Conservation (phyloP, 2,797 vertebrate species). For the Peromyscus attwateri region DNA sequence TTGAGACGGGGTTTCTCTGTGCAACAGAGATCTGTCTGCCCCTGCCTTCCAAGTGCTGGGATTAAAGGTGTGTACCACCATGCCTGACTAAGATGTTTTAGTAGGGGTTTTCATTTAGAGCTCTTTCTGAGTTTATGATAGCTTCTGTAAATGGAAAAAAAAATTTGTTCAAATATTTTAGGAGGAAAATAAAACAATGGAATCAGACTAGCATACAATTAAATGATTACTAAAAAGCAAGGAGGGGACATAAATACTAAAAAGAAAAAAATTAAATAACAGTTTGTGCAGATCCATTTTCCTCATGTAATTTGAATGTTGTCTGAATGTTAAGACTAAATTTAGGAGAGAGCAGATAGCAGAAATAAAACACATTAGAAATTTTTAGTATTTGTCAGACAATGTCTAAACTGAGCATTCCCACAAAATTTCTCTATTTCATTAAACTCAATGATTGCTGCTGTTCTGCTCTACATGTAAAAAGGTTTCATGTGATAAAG, state of each 20-base stretch:
- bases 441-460: background rate
- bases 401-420: background rate
- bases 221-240: background rate
- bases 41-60: background rate
- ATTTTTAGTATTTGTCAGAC: slow-evolving; percentile 18
- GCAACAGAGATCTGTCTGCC: background rate
- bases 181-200: background rate
- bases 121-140: background rate
- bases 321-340: background rate
- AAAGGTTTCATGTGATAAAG: background rate
- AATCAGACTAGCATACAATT: background rate
- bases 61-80: background rate
- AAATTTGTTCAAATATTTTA: background rate
- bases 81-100: background rate
- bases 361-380: background rate
- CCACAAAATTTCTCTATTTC: background rate
- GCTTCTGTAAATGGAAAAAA: background rate
- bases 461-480: background rate
- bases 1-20: background rate
- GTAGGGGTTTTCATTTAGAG: background rate
- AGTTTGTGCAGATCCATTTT: background rate
- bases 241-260: background rate
- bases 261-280: background rate
- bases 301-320: background rate
- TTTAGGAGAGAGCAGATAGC: background rate